These are phyloP conservation scores for Drosophila macrospina DNA, from an alignment of 2,888 invertebrate species.

Conservation along the genomic window DNA sequence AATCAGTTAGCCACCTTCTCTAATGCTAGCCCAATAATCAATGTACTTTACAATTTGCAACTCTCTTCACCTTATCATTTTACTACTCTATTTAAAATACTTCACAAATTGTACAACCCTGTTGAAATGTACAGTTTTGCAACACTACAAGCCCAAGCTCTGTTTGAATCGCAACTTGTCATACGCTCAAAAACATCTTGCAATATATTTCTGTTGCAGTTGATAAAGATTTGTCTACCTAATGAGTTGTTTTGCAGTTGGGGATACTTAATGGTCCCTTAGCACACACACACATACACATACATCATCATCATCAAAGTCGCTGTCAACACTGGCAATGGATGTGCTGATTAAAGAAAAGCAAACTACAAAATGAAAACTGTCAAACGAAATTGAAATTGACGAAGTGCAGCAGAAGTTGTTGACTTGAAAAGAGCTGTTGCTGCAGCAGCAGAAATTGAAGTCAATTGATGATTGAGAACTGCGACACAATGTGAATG, in stretches of 20 bases:
- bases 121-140: too few species aligned
- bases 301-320: slow-evolving; percentile 19
- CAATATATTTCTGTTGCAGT: too few species aligned
- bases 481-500: slow-evolving; percentile 57
- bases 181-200: too few species aligned
- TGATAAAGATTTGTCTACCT: slow-evolving; percentile 3
- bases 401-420: slow-evolving; percentile 60
- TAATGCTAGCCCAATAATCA: too few species aligned
- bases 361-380: slow-evolving; percentile 38
- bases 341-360: slow-evolving; percentile 37
- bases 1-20: too few species aligned
- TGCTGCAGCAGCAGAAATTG: slow-evolving; percentile 63
- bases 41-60: too few species aligned
- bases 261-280: slow-evolving; percentile 1
- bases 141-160: too few species aligned
- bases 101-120: too few species aligned
- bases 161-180: too few species aligned
- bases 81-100: too few species aligned
- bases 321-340: slow-evolving; percentile 42
- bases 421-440: slow-evolving; percentile 55
- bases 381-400: slow-evolving; percentile 59
- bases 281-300: slow-evolving; percentile 1
- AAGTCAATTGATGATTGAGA: slow-evolving; percentile 78
- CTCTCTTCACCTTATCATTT: too few species aligned
- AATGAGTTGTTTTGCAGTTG: slow-evolving; percentile 15